Conservation (phyloP, 2,797 vertebrate genomes). For the Cyclopterus lumpus region DNA sequence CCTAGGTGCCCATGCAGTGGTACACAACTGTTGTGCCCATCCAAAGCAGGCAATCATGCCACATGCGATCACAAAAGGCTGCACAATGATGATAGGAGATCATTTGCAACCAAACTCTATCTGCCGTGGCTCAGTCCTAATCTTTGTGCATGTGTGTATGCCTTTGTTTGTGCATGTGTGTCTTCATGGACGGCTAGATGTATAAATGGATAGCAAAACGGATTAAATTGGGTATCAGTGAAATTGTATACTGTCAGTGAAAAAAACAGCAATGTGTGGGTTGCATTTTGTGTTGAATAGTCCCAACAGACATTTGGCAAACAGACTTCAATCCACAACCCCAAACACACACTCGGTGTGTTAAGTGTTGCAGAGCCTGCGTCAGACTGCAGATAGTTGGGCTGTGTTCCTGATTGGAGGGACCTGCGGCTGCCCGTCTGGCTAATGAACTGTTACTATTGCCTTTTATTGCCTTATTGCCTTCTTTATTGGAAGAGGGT, state of each 20-base stretch:
- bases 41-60: conserved; percentile 62
- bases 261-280: background rate
- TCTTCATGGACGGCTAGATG: conserved; percentile 40
- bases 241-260: conserved; percentile 41
- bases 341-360: background rate
- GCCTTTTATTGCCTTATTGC: conserved; percentile 66
- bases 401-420: conserved; percentile 42
- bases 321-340: conserved; percentile 30
- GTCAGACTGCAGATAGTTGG: conserved; percentile 45
- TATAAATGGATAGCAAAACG: conserved; percentile 49
- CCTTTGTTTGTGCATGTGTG: conserved; percentile 10
- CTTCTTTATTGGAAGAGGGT: conserved; percentile 43
- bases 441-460: conserved; percentile 67
- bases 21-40: conserved; percentile 64
- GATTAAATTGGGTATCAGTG: conserved; percentile 54
- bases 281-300: conserved; percentile 29
- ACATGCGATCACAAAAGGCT: conserved; percentile 67
- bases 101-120: conserved; percentile 52
- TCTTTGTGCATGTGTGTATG: conserved; percentile 43
- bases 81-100: conserved; percentile 69
- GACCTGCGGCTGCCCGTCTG: conserved; percentile 45
- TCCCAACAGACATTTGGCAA: conserved; percentile 34
- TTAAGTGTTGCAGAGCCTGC: conserved; percentile 23
- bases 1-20: conserved; percentile 52
- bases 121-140: conserved; percentile 56